Evolutionary conservation across 2,113 vertebrate genomes (phyloP).

Genomic region (Osmerus mordax): DNA sequence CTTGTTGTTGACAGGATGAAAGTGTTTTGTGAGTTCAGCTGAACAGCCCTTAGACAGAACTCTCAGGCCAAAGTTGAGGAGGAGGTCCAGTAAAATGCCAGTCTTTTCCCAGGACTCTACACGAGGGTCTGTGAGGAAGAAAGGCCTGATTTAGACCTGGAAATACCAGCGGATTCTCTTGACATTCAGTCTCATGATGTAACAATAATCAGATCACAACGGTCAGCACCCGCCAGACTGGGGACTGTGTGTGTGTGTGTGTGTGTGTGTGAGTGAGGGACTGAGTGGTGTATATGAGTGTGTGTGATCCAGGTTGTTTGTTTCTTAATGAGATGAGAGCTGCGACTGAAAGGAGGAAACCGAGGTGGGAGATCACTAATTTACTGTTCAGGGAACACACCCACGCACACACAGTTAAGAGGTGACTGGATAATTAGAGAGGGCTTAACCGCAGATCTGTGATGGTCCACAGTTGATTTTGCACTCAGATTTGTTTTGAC

Average conservation of each 20-base stretch:
- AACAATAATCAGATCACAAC: neutral
- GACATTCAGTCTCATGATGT: slow-evolving; percentile 1
- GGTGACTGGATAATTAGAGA: neutral
- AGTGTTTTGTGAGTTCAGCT: neutral
- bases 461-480: neutral
- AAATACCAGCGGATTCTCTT: slow-evolving; percentile 11
- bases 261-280: neutral
- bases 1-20: too few relatives aligned
- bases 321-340: neutral
- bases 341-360: neutral
- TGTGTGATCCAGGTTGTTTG: neutral
- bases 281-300: neutral
- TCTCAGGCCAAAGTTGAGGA: neutral
- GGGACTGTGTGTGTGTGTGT: neutral
- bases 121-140: neutral
- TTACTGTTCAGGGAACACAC: neutral
- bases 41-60: neutral
- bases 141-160: neutral
- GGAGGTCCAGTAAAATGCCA: slow-evolving; percentile 11
- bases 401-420: neutral
- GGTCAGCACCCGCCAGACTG: neutral
- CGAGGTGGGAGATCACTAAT: neutral
- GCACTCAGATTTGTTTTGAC: neutral
- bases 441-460: neutral
- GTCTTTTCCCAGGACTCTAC: neutral